A percentile compares a stretch with the other conserved stretches of the same genome.
phyloP scores from a whole-genome alignment of 2,888 invertebrate genomes.

The Acleris holmiana region DNA sequence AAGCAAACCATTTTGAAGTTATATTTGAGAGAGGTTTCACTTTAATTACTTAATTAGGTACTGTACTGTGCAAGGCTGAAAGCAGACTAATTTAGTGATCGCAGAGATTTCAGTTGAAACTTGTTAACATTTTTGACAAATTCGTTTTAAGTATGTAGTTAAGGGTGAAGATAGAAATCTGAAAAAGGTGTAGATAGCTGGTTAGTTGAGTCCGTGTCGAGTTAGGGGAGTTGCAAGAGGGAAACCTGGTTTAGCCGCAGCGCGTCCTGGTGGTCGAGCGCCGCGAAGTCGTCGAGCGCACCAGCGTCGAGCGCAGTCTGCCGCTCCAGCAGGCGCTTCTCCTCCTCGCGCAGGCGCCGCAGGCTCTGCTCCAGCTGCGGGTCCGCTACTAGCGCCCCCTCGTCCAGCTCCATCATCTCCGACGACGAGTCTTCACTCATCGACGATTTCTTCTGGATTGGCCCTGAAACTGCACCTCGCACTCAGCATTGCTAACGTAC shows the following conservation, averaged over 20 bases:
- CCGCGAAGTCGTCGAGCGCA: constrained; percentile 67
- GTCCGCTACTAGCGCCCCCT: constrained; percentile 89
- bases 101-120: too few relatives aligned
- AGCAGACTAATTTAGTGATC: too few relatives aligned
- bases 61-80: too few relatives aligned
- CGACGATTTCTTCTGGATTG: constrained; percentile 95
- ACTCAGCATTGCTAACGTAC: constrained; percentile 1
- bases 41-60: too few relatives aligned
- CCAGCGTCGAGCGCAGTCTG: constrained; percentile 88
- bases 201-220: too few relatives aligned
- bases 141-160: too few relatives aligned
- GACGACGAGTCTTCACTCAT: constrained; percentile 93
- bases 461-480: constrained; percentile 85
- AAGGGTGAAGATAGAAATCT: too few relatives aligned
- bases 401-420: constrained; percentile 96
- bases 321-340: constrained; percentile 89
- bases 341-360: constrained; percentile 85
- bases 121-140: too few relatives aligned
- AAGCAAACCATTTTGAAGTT: too few relatives aligned
- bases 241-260: constrained; percentile 67
- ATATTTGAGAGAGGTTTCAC: too few relatives aligned
- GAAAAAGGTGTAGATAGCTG: too few relatives aligned
- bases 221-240: constrained; percentile 16
- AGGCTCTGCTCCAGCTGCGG: constrained; percentile 68
- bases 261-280: constrained; percentile 70